Conservation (phyloP, 2,888 invertebrate species). For the Polia nebulosa region DNA sequence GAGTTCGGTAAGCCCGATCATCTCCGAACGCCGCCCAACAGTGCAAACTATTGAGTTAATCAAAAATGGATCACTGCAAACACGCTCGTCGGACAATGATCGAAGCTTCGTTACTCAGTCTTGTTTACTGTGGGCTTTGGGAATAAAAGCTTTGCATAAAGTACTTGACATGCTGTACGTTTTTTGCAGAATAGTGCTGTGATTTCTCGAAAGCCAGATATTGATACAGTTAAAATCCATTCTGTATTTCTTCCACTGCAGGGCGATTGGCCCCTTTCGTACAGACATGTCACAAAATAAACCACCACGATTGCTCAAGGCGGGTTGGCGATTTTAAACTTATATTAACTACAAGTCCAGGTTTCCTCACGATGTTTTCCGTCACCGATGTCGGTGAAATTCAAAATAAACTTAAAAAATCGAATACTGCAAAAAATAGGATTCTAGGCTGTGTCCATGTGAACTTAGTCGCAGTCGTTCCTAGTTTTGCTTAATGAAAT, state of each 20-base stretch:
- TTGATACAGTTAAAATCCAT: neutral
- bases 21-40: neutral
- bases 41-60: neutral
- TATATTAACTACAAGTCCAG: too few species aligned
- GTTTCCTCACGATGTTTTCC: too few species aligned
- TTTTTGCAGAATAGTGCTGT: neutral
- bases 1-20: neutral
- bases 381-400: too few species aligned
- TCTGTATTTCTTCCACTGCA: too few species aligned
- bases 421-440: neutral
- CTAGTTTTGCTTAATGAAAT: too few species aligned
- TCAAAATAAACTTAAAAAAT: neutral
- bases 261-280: too few species aligned
- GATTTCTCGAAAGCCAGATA: neutral
- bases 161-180: neutral
- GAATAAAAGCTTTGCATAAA: neutral
- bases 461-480: neutral
- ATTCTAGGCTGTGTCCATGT: neutral
- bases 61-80: neutral
- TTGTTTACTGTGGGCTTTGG: neutral
- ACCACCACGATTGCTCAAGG: too few species aligned
- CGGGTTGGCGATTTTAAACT: too few species aligned
- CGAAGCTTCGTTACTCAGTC: neutral
- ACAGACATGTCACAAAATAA: too few species aligned
- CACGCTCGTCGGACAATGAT: neutral